These are phyloP conservation scores for Elymnias hypermnestra DNA, from an alignment of 1,140 invertebrate genomes.

Conservation along the genomic window DNA sequence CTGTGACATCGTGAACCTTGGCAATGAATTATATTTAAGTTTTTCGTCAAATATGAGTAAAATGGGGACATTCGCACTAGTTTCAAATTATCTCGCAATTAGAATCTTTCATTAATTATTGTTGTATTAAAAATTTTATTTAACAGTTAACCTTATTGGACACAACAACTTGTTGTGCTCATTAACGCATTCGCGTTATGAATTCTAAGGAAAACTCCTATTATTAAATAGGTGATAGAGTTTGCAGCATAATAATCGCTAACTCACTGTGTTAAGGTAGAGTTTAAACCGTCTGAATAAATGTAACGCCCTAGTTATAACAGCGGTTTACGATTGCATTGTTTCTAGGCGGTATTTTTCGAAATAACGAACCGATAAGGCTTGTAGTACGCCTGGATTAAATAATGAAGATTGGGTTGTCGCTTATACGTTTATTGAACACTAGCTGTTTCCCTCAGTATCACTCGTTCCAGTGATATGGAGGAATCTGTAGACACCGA, in stretches of 20 bases:
- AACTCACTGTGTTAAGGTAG: not conserved
- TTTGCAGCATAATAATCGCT: not conserved
- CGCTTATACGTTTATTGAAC: no score
- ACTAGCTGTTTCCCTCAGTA: no score
- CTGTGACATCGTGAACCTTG: no score
- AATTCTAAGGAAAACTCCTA: constrained; percentile 15
- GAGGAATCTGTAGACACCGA: no score
- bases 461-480: no score
- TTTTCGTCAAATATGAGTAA: no score
- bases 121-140: not conserved
- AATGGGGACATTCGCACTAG: no score
- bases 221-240: not conserved
- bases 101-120: no score
- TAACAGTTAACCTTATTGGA: not conserved
- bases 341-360: constrained; percentile 30
- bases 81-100: no score
- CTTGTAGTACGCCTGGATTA: constrained; percentile 17
- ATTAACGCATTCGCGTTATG: constrained; percentile 11
- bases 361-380: constrained; percentile 30
- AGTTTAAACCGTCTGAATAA: not conserved
- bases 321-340: constrained; percentile 33
- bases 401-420: constrained; percentile 1
- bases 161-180: constrained; percentile 4
- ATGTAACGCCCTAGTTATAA: constrained; percentile 15
- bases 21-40: no score